These are phyloP conservation scores for Kudoa iwatai DNA, from an alignment of 30 jellyfish, hydroid and myxozoan species.

Conservation along the genomic window DNA sequence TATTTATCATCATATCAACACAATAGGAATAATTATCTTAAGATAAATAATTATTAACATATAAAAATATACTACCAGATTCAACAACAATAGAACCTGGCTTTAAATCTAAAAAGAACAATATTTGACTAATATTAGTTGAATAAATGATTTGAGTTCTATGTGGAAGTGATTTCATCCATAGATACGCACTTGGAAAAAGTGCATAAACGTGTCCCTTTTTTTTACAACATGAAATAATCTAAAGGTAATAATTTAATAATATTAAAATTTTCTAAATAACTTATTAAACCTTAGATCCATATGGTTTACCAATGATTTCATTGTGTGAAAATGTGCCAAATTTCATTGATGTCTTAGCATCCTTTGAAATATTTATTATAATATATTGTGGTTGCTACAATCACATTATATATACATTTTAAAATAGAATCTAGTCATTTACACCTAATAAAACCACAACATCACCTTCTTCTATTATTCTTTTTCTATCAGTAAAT, in stretches of 20 bases:
- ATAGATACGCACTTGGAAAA: constrained; percentile 39
- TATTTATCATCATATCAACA: neutral
- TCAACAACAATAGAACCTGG: constrained; percentile 69
- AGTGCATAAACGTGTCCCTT: constrained; percentile 19
- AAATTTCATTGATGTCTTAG: constrained; percentile 24
- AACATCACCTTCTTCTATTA: too few relatives aligned
- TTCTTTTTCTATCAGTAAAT: too few relatives aligned
- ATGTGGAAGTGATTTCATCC: constrained; percentile 49
- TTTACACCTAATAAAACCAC: too few relatives aligned
- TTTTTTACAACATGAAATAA: too few relatives aligned
- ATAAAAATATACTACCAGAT: too few relatives aligned
- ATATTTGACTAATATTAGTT: constrained; percentile 20
- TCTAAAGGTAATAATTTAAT: too few relatives aligned
- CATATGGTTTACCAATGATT: constrained; percentile 24
- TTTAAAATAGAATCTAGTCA: too few relatives aligned
- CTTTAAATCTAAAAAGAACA: constrained; percentile 14
- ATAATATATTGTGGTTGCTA: too few relatives aligned
- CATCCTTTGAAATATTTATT: too few relatives aligned
- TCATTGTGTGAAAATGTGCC: constrained; percentile 52
- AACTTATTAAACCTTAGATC: constrained; percentile 83
- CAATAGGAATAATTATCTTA: neutral
- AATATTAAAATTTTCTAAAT: too few relatives aligned
- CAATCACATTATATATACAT: too few relatives aligned
- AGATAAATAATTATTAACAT: neutral
- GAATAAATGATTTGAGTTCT: constrained; percentile 47